These are phyloP conservation scores for Acanthurus tractus DNA, from an alignment of 2,797 vertebrate species.

Conservation along the genomic window DNA sequence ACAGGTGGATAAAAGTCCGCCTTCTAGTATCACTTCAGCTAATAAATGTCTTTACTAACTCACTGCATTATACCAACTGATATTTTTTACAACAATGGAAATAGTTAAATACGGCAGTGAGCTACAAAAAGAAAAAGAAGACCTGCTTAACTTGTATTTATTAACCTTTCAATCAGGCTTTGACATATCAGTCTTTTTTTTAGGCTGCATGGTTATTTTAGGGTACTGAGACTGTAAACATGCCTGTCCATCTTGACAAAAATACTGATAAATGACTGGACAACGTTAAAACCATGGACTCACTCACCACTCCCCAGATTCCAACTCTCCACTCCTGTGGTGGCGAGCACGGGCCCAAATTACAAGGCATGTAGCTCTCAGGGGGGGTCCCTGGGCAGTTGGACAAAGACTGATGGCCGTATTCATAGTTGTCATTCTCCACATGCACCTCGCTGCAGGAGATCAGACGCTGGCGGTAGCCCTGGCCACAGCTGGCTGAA, in stretches of 20 bases:
- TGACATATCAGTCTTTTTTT: background rate
- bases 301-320: conserved; percentile 93
- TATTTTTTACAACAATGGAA: background rate
- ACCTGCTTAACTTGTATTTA: background rate
- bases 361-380: conserved; percentile 90
- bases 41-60: background rate
- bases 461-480: conserved; percentile 93
- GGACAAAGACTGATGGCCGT: conserved; percentile 90
- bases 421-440: conserved; percentile 94
- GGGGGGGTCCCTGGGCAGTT: conserved; percentile 92
- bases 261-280: conserved; percentile 22
- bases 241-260: background rate
- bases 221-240: background rate
- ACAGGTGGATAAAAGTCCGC: background rate
- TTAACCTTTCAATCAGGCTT: background rate
- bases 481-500: conserved; percentile 93
- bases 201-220: background rate
- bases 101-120: background rate
- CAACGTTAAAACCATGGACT: conserved; percentile 10
- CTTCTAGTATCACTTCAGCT: background rate
- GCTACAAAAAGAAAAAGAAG: background rate
- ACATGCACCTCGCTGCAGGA: conserved; percentile 96
- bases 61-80: background rate
- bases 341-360: conserved; percentile 85
- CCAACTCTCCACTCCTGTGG: conserved; percentile 91